Evolutionary conservation across 2,888 invertebrate species (phyloP), one percentile per base, ranked within the genome.

Genomic region (Drosophila infuscata): DNA sequence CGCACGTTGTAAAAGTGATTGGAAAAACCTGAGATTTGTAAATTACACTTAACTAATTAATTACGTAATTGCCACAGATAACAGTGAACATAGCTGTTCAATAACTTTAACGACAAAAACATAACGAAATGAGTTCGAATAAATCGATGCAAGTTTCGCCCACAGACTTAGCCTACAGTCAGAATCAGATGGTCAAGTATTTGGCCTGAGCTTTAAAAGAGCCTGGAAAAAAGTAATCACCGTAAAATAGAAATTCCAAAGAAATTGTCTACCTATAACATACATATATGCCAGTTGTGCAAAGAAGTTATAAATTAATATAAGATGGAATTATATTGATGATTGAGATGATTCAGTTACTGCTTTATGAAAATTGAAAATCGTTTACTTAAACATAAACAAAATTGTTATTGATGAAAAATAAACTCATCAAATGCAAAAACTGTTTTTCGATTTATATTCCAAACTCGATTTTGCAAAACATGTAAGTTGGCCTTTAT

Each of bases 61-160:
- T 20, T 7, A 20, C 15, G 6, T n/a, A 20, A 52, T 36, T 36
- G 29, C 3, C 35, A 17, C 12, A 74, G 64, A 57, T 15, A 36
- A 62, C 11, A 58, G 35, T 3, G 20, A 46, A 0, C 70, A 65
- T 51, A 46, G 11, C 25, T 7, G 29, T 0, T 6, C 2, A 3
- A 12, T 41, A 4, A 49, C 20, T 12, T 1, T 11, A 7, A 3
- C 43, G 30, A 3, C 9, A n/a, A 1, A 12, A 17, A 15, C 9
- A 3, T 1, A 54, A 54, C 29, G 32, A 9, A 17, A n/a, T 3
- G 36, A 54, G 33, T 11, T 20, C 8, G 2, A 46, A 51, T 3
- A 49, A 3, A 74, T 68, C 49, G 75, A 79, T 32, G 51, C 71
- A 17, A 79, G 51, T 29, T 66, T 59, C 11, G 25, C 17, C 7